Evolutionary conservation across 2,113 vertebrate species (phyloP).

Genomic region (Vicugna pacos): DNA sequence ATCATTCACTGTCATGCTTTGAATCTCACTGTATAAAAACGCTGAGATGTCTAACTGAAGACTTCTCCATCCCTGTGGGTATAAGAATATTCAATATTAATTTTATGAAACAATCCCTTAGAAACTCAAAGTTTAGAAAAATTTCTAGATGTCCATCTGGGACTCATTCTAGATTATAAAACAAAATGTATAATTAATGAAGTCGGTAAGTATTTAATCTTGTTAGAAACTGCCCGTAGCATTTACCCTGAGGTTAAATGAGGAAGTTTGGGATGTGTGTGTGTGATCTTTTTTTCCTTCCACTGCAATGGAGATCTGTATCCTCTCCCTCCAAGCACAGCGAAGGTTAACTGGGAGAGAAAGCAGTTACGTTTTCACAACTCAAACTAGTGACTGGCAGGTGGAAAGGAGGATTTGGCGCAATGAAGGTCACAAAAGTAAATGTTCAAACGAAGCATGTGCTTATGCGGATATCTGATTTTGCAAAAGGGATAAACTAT

Average conservation of each 20-base stretch:
- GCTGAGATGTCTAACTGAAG: neutral
- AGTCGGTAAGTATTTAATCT: neutral
- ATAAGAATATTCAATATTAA: neutral
- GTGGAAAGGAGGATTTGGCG: neutral
- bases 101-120: neutral
- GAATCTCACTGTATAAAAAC: neutral
- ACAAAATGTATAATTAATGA: rapidly evolving
- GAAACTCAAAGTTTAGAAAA: neutral
- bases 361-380: neutral
- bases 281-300: neutral
- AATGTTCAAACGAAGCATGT: no score
- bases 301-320: neutral
- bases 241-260: neutral
- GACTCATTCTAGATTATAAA: neutral
- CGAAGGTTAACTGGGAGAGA: neutral
- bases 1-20: neutral
- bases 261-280: neutral
- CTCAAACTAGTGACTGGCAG: neutral
- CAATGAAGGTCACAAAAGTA: neutral
- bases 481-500: neutral
- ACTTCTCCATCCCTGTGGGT: neutral
- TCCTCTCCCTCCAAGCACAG: neutral
- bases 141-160: neutral
- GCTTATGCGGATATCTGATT: neutral
- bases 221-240: neutral